Evolutionary conservation across 2,888 invertebrate species (phyloP).

Genomic region (Thymelicus lineola): DNA sequence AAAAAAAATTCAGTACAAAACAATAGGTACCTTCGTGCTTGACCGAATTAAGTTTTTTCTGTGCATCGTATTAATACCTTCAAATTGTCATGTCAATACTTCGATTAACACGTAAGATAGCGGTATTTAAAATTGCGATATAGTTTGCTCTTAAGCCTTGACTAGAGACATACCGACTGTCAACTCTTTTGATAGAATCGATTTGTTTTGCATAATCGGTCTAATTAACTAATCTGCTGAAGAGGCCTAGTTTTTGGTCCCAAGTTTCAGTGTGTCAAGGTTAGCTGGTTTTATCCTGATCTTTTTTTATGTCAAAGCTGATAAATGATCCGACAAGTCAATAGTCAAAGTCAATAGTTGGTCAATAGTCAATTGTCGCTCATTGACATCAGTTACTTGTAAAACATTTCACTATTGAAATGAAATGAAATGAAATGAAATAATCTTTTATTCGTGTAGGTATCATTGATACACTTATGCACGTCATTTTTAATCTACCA

Average conservation of each 20-base stretch:
- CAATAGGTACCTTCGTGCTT: too few relatives aligned
- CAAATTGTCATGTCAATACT: neutral
- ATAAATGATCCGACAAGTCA: too few relatives aligned
- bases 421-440: too few relatives aligned
- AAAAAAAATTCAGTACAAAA: too few relatives aligned
- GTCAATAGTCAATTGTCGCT: too few relatives aligned
- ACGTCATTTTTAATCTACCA: too few relatives aligned
- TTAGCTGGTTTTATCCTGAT: neutral
- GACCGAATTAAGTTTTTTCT: too few relatives aligned
- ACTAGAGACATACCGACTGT: constrained; percentile 20
- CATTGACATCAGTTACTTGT: too few relatives aligned
- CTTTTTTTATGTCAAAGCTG: neutral
- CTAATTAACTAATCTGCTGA: constrained; percentile 3
- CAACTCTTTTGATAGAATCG: constrained; percentile 16
- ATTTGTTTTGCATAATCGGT: constrained; percentile 24
- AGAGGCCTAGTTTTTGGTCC: constrained; percentile 9
- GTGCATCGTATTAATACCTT: neutral
- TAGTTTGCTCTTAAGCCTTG: constrained; percentile 12
- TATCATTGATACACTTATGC: too few relatives aligned
- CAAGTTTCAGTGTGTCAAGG: constrained; percentile 13
- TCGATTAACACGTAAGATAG: neutral
- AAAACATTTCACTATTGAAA: too few relatives aligned
- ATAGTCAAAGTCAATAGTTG: too few relatives aligned
- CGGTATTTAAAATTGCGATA: constrained; percentile 2
- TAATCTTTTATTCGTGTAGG: too few relatives aligned